Base-by-base conservation (phyloP, 2,113 vertebrate genomes). In the Sceloporus undulatus region DNA sequence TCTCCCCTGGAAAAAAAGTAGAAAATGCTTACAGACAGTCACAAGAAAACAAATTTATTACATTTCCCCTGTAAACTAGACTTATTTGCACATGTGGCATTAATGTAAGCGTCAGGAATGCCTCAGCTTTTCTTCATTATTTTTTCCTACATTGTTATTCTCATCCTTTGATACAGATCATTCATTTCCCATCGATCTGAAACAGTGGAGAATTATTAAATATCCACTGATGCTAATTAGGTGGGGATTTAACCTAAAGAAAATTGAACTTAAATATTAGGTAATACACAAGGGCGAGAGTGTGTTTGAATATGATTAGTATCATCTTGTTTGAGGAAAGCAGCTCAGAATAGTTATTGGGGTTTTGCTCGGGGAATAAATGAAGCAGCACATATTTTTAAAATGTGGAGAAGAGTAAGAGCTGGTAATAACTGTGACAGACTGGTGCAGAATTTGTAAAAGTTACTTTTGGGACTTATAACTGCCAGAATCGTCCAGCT, bases 231-330 rank as follows among this genome's bases (percentile, higher is more conserved):
- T 89, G 16, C 84, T 65, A 21, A 91, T 16, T 56, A 87, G 79
- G 85, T 79, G 82, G 19, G 87, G 8, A 66, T 21, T 65, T 92
- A 87, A 52, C 54, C 25, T 62, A 54, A 65, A 2, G 16, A 82
- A 85, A 74, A 88, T 88, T 42, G 79, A 92, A 86, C 11, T 54
- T 88, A 86, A 93, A 85, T 48, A 9, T 42, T 87, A 71, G 34
- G 79, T 68, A 76, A 71, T 73, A 59, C 1, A 0, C 59, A 52
- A 81, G 34, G 14, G 87, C 82, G 6, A 80, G 10, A 88, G 90
- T 78, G 27, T 54, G 23, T 80, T 71, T 68, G 8, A 80, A 56
- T 66, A 66, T 66, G 65, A 66, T 66, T 66, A 66, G 65, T 66
- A 5, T 66, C 5, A 66, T 19, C 65, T 66, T 66, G 65, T 66